Evolutionary conservation across 2,113 vertebrate genomes (phyloP).

Genomic region (Rhea americana): DNA sequence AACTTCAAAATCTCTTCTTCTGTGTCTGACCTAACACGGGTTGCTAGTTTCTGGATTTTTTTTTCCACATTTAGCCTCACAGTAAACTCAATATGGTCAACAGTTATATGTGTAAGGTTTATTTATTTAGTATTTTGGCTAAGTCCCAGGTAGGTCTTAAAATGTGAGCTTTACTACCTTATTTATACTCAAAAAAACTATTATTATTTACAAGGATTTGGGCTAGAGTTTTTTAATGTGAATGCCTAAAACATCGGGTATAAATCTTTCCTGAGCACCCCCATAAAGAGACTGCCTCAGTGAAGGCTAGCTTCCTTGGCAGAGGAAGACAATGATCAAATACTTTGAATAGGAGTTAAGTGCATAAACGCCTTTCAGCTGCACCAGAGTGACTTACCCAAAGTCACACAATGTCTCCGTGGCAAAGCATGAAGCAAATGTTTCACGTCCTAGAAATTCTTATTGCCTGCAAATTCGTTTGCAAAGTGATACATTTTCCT

Average conservation of each 20-base stretch:
- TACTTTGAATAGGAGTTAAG: background rate
- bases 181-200: constrained; percentile 12
- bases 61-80: background rate
- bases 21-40: background rate
- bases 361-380: background rate
- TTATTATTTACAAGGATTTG: constrained; percentile 47
- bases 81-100: background rate
- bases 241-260: background rate
- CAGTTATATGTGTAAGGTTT: background rate
- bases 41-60: background rate
- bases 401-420: background rate
- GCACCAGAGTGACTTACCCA: background rate
- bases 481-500: background rate
- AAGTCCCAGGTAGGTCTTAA: constrained; percentile 23
- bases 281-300: background rate
- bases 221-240: constrained; percentile 3
- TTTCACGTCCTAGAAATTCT: background rate
- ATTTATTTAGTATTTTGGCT: constrained; percentile 8
- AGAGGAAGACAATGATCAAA: background rate
- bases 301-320: background rate
- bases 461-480: background rate
- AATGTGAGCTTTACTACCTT: constrained; percentile 16
- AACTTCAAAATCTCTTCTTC: background rate
- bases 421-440: background rate
- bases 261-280: background rate